Evolutionary conservation across 2,888 invertebrate species (phyloP), one percentile per base, ranked within the genome.

Genomic region (Drosophila histrio): DNA sequence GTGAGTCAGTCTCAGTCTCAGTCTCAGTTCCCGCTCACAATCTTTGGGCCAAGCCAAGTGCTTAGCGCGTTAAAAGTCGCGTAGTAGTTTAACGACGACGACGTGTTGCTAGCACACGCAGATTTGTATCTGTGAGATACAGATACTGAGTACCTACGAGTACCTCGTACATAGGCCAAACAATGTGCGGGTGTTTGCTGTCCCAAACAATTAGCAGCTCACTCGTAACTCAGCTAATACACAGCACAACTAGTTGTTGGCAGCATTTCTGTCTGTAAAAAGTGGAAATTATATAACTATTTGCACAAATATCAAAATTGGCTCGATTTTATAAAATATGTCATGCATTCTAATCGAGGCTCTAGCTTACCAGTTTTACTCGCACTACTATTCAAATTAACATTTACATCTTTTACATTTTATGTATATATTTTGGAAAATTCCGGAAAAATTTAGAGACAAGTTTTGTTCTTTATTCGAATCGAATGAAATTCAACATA

Each of bases 11-110:
- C 34, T 19, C 44, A 11, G 11, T 17, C 24, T 19, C 15, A 13
- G 15, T 2, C 32, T 19, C 49, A 26, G 17, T 28, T 2, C 24
- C 1, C 26, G 3, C 8, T 28, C 26, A 8, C 36, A 21, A 5
- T 39, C 38, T 32, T 28, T 24, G 11, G 17, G 17, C 52, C 41
- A 13, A 32, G 49, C 73, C 72, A 63, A 75, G 79, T 83, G 81
- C 74, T 82, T 81, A 77, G 85, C 66, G 63, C 76, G 66, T 71
- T 82, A 74, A 77, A 72, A 87, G 82, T 80, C 84, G 80, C 84
- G 72, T 88, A 70, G 78, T 87, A 72, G 84, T 75, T 84, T 84
- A 84, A 84, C 84, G 87, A 84, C 76, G 59, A 68, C 88, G 73
- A 84, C 84, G 84, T 84, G 84, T 88, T 67, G 69, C 64, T 61